Evolutionary conservation across 1,140 invertebrate species (phyloP).

Genomic region (Nixonia krombeini): DNA sequence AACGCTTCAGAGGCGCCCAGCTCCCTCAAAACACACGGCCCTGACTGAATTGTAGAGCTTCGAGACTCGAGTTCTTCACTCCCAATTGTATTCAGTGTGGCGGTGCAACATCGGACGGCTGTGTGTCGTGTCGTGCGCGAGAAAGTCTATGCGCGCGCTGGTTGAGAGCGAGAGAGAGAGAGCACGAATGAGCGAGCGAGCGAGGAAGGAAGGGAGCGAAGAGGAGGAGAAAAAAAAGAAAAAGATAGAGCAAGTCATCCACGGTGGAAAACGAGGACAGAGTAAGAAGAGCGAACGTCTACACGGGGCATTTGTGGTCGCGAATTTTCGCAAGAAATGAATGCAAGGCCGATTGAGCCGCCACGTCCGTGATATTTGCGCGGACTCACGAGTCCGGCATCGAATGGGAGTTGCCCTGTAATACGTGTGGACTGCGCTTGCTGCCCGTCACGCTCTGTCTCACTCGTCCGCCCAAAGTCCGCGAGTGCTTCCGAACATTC

Average conservation of each 20-base stretch:
- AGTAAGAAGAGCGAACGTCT: neutral
- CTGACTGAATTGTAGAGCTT: too few species aligned
- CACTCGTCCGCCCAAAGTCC: constrained; percentile 34
- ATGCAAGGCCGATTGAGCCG: neutral
- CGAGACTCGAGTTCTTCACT: too few species aligned
- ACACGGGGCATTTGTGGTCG: neutral
- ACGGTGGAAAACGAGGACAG: neutral
- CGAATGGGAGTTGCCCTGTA: too few species aligned
- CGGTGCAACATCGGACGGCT: too few species aligned
- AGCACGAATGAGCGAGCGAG: too few species aligned
- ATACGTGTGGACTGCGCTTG: constrained; percentile 12
- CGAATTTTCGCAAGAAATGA: neutral
- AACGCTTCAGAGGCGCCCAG: neutral
- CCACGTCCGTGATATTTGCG: neutral
- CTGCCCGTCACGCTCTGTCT: constrained; percentile 7
- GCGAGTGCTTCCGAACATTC: too few species aligned
- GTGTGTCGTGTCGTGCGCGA: too few species aligned
- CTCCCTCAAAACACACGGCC: neutral
- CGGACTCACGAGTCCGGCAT: neutral
- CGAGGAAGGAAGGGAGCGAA: too few species aligned
- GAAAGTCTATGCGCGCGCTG: too few species aligned
- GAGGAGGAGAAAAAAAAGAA: too few species aligned
- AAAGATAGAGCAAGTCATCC: neutral
- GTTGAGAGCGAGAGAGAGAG: too few species aligned
- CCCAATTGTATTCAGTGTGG: too few species aligned